Evolutionary conservation across 2,888 invertebrate genomes (phyloP).

Genomic region (Leptinotarsa tumamoca): DNA sequence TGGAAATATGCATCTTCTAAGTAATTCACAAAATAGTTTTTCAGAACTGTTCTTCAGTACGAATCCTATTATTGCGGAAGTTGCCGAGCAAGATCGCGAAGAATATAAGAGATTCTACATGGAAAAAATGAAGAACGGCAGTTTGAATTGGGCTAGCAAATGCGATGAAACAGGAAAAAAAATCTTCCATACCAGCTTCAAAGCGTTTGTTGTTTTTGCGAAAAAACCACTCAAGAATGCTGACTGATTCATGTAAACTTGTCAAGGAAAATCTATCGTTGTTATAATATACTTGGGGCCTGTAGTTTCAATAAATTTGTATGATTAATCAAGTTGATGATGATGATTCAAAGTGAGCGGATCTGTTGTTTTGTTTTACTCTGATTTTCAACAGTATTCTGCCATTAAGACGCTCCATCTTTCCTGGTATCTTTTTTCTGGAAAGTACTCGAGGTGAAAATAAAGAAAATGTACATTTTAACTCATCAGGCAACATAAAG

Average conservation of each 20-base stretch:
- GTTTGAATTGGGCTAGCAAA: slow-evolving; percentile 20
- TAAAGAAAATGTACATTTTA: too few relatives aligned
- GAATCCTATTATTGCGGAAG: slow-evolving; percentile 28
- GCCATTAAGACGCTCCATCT: too few relatives aligned
- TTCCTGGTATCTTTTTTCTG: too few relatives aligned
- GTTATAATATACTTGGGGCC: too few relatives aligned
- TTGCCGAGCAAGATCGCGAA: slow-evolving; percentile 28
- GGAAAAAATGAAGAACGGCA: slow-evolving; percentile 27
- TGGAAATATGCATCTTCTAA: background rate
- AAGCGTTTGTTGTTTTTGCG: slow-evolving; percentile 21
- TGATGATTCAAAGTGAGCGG: too few relatives aligned
- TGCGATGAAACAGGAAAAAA: slow-evolving; percentile 25
- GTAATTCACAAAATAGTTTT: background rate
- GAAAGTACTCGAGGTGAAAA: too few relatives aligned
- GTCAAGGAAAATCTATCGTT: too few relatives aligned
- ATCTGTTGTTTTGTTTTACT: too few relatives aligned
- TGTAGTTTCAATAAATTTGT: too few relatives aligned
- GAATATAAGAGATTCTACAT: slow-evolving; percentile 30
- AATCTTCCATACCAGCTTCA: slow-evolving; percentile 17
- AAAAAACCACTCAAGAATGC: slow-evolving; percentile 6
- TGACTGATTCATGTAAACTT: background rate
- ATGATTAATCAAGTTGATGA: too few relatives aligned
- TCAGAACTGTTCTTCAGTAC: slow-evolving; percentile 30
- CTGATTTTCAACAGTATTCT: too few relatives aligned
- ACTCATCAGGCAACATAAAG: too few relatives aligned